A percentile compares a stretch with the other conserved stretches of the same genome.
Conservation (phyloP, 2,113 vertebrate species). For the Platysternon megacephalum region DNA sequence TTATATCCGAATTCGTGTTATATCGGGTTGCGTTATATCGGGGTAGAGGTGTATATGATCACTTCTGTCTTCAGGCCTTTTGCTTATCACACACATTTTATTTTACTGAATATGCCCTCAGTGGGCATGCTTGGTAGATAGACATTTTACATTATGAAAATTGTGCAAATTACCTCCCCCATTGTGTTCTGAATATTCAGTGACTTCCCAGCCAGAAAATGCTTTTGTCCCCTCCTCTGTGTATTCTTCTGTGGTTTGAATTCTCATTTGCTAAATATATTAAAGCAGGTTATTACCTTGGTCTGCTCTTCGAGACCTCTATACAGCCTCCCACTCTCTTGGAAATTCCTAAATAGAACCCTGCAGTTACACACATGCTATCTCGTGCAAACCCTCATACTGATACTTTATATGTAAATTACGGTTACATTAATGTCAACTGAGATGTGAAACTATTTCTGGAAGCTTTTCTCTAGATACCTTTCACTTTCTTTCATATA, state of each 20-base stretch:
- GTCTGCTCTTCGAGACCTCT: not conserved
- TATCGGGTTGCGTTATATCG: too few relatives aligned
- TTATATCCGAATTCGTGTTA: too few relatives aligned
- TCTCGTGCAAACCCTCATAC: not conserved
- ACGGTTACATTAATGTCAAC: not conserved
- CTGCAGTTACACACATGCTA: not conserved
- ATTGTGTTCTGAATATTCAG: not conserved
- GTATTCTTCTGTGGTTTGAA: not conserved
- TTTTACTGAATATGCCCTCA: too few relatives aligned
- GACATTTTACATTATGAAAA: not conserved
- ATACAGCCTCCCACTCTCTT: not conserved
- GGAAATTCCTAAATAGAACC: not conserved
- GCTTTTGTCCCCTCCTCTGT: not conserved
- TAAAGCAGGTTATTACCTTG: not conserved
- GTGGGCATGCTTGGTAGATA: not conserved
- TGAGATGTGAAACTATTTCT: not conserved
- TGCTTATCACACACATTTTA: not conserved
- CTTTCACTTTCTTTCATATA: not conserved
- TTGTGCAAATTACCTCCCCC: not conserved
- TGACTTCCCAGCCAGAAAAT: not conserved
- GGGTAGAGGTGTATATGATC: too few relatives aligned
- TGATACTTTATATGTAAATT: not conserved
- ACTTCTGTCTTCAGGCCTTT: not conserved
- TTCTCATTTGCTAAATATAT: not conserved
- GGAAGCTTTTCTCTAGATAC: not conserved